Evolutionary conservation across 2,888 invertebrate genomes (phyloP), one percentile per base, ranked within the genome.

Genomic region (Parasteatoda lunata): DNA sequence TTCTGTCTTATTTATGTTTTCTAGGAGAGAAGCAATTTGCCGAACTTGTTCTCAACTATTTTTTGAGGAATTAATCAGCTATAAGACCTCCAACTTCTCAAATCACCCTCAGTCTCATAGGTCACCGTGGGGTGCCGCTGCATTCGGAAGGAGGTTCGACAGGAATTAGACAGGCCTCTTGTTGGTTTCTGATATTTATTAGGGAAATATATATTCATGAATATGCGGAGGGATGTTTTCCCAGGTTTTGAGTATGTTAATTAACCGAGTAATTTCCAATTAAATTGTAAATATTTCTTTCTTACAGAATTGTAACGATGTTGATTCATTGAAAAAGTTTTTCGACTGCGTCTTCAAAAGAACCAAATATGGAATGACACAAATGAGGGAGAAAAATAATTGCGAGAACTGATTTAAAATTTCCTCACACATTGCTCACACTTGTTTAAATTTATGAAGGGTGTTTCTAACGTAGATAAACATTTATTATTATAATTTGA

Each of bases 31-130:
- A 77, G 75, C 77, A 86, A 86, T 86, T 86, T 86, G 85, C 77
- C 52, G 48, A 66, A 54, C 85, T 86, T 86, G 85, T 86, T 81
- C 68, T 76, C 85, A 72, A 72, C 76, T 72, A 69, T 77, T 81
- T 80, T 77, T 70, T 86, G 76, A 86, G 72, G 85, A 86, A 86
- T 86, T 86, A 86, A 86, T 86, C 85, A 77, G 76, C 45, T 77
- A 72, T 30, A 51, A 65, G 73, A 79, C 68, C 64, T 59, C 51
- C 47, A 65, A 73, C 72, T 78, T 79, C 79, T 75, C 68, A 75
- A 71, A 54, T 70, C 11, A 54, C 54, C n/a, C 47, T 54, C 66
- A 52, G 72, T 69, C 73, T 68, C 84, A 78, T 79, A 84, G 71
- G 64, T 81, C 84, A 75, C 84, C 13, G 78, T 59, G 51, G 84